Evolutionary conservation across 2,888 invertebrate species (phyloP), one percentile per base, ranked within the genome.

Genomic region (Chydorus sphaericus): DNA sequence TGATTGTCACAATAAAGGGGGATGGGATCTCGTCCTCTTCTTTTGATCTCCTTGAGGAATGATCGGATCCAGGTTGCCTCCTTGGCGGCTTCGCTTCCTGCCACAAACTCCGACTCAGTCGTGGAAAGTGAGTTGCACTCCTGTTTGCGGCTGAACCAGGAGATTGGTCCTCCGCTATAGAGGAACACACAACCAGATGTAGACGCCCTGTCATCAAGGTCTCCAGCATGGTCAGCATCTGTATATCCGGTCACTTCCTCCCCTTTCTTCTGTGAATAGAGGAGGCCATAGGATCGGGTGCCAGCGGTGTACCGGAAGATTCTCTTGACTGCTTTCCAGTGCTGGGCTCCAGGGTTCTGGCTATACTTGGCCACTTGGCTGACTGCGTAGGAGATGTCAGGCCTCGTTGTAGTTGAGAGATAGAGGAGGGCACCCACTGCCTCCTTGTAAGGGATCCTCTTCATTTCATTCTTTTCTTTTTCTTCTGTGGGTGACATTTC

Each of bases 281-380:
- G 14, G 6, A 38, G 18, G 16, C 51, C 51, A 16, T 33, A 33
- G 7, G 3, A 20, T 51, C 14, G 23, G 8, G 51, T 51, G 8
- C 51, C 51, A 33, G 30, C 36, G 7, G 33, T 11, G 36, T 51
- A 51, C 31, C 51, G 51, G 8, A 51, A 28, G 14, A 51, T 33
- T 23, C 51, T 31, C 33, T 51, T 51, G 3, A 33, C 51, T 10
- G 51, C 51, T 23, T 33, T 14, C 51, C 51, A 51, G 51, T 51
- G 51, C 31, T 31, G 33, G 16, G 23, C 31, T 16, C 33, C 51
- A 14, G n/a, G 36, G 14, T 33, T 33, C 8, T 30, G 30, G 31
- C 23, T 51, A 33, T 33, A 51, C 20, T 51, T 30, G 33, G 33
- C 36, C 51, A 51, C 30, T 23, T 30, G 33, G 31, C 51, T 23